Base-by-base conservation (phyloP, 2,797 vertebrate species). In the Sarcoramphus papa region DNA sequence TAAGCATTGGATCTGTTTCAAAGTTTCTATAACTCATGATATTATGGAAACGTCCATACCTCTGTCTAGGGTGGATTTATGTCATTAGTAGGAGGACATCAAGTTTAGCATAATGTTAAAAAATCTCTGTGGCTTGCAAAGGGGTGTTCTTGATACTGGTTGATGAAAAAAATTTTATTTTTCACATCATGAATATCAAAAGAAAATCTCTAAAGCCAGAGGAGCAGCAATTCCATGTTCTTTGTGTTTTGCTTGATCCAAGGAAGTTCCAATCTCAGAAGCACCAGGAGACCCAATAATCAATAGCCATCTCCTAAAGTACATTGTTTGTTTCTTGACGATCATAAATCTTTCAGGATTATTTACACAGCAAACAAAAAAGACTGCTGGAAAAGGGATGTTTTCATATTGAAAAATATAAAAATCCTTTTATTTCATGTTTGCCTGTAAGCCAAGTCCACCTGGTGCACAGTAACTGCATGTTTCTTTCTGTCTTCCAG, bases 21-120 rank as follows among this genome's bases (percentile, higher is more conserved):
- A 88, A 88, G 56, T 72, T 97, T 93, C 92, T 93, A 59, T 89
- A 87, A 90, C 27, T 89, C 78, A 56, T 78, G 47, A 76, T 93
- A 87, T 64, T 40, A 83, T 79, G 74, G 22, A 75, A 92, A 30
- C 48, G 24, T 80, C 75, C 53, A 47, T 64, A 84, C 73, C 75
- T 89, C 89, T 72, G 69, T 79, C 82, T 75, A 54, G 14, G 25
- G 50, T 91, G 59, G 64, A 63, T 92, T 96, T 93, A 76, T 82
- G 28, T 51, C 76, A 56, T 40, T 94, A 68, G 25, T 72, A 57
- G 92, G 84, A 94, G 50, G 67, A 68, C 67, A 79, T 14, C 2
- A 5, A 56, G n/a, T 84, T 94, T 69, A 87, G 35, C 57, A 77
- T n/a, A 95, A 65, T n/a, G 22, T 4, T 91, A 27, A 91, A 80